Conservation (phyloP, 1,140 invertebrate species). For the Argopecten irradians region DNA sequence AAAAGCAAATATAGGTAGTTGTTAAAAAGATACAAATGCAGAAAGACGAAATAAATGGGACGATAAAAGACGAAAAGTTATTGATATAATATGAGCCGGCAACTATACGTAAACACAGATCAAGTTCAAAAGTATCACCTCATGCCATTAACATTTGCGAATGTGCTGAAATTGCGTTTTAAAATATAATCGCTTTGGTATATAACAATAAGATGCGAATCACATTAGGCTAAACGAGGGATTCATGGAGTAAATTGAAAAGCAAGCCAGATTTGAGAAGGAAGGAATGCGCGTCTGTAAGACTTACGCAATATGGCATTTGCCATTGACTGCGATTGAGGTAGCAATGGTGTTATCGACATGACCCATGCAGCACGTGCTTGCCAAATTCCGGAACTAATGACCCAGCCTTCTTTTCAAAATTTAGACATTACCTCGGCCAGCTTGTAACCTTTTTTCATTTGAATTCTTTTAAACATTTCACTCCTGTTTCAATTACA, state of each 20-base stretch:
- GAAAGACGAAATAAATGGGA: no score
- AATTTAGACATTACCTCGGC: neutral
- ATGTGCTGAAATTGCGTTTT: no score
- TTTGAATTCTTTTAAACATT: slow-evolving; percentile 6
- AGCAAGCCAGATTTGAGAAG: neutral
- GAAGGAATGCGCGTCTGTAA: neutral
- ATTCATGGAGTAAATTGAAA: neutral
- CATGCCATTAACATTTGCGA: no score
- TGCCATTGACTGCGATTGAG: slow-evolving; percentile 14
- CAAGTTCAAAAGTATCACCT: no score
- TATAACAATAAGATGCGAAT: no score
- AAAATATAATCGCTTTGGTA: no score
- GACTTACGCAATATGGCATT: neutral
- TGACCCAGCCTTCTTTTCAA: slow-evolving; percentile 15
- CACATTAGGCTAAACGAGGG: neutral
- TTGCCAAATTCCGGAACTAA: slow-evolving; percentile 21
- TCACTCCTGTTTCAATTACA: slow-evolving; percentile 6
- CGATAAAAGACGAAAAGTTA: no score
- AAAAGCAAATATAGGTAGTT: no score
- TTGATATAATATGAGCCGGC: no score
- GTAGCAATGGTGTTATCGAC: neutral
- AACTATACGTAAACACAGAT: no score
- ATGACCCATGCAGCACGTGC: slow-evolving; percentile 19
- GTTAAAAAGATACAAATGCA: no score
- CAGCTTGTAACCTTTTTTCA: neutral